Evolutionary conservation across 2,888 invertebrate species (phyloP), one percentile per base, ranked within the genome.

Genomic region (Drosophila parthenogenetica): DNA sequence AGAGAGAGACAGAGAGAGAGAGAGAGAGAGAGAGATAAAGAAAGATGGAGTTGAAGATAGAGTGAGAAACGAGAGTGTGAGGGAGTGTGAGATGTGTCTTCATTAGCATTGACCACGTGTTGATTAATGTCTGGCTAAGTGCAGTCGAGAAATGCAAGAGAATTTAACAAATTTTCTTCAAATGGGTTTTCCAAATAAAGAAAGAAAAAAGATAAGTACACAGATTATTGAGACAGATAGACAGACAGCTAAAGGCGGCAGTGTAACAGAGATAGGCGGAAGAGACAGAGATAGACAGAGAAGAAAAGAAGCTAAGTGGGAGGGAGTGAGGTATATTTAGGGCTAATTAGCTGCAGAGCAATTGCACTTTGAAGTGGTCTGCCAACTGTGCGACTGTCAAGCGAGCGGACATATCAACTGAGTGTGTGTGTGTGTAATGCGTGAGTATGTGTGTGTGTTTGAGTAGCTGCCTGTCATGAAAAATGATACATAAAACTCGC

Each of bases 401-500:
- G 60, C 66, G 60, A 60, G 59, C 83, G 82, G 73, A 82, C 77
- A 79, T 63, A 58, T 79, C 83, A 62, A 61, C 72, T 57, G 42
- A 25, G 48, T 22, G 57, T 13, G 29, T 48, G 22, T 37, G 35
- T 35, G 35, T 35, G 35, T 35, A 13, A 29, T 29, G 29, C 8
- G 45, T 5, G 16, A n/a, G 32, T 48, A 11, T 67, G 25, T 43
- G 46, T 51, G 54, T 32, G 43, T 29, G 32, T 66, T 55, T 71
- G 66, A 63, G 76, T 76, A 64, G 75, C 76, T 75, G 71, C 51
- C 81, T 77, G 88, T 83, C 89, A 81, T 88, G 89, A 83, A 83
- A 83, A 83, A 83, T 83, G 83, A 83, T 88, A 83, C 87, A 88
- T 70, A 80, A 86, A 88, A 80, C 75, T 70, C 55, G 87, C 73